Evolutionary conservation across 2,797 vertebrate species (phyloP), one percentile per base, ranked within the genome.

Genomic region (Hoplostethus mediterraneus): DNA sequence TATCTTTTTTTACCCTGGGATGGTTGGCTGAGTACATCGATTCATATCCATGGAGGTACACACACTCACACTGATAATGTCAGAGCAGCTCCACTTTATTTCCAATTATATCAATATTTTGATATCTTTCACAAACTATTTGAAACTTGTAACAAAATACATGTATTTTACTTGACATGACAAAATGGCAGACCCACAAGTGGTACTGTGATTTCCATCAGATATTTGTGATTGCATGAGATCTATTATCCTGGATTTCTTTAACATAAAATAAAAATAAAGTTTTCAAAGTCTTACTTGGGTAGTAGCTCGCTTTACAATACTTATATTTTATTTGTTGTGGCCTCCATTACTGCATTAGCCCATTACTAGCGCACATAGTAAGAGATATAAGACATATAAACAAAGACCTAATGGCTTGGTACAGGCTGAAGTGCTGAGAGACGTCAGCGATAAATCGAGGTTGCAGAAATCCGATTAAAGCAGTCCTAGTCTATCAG

Each of bases 101-200:
- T n/a, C n/a, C 12, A 38, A 65, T 38, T 17, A n/a, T 52, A 13
- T 16, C 3, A 2, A 1, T 11, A 47, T 63, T n/a, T 3, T 12
- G 4, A 48, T 11, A 17, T 3, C 8, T 6, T 30, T 48, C 0
- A 33, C 3, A 6, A 28, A 28, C 1, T 13, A 53, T 0, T n/a
- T 51, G 1, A 48, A 17, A n/a, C 16, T 0, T 49, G 4, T 21
- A 30, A 11, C 3, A 10, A 25, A 8, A 21, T 9, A 0, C 12
- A 30, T 6, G 47, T 56, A 21, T 21, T 21, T 21, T 44, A 57
- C 54, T 30, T 60, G 8, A 12, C 52, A 12, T 21, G 31, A 89
- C 82, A 88, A 89, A 86, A 89, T 78, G 71, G 75, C 77, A 87
- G 87, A 47, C 12, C 62, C 58, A 55, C 74, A 44, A 63, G 28